Percentiles rank a stretch among this genome's conserved stretches.
phyloP scores from a whole-genome alignment of 1,140 invertebrate genomes.

The Drosophila simulans region DNA sequence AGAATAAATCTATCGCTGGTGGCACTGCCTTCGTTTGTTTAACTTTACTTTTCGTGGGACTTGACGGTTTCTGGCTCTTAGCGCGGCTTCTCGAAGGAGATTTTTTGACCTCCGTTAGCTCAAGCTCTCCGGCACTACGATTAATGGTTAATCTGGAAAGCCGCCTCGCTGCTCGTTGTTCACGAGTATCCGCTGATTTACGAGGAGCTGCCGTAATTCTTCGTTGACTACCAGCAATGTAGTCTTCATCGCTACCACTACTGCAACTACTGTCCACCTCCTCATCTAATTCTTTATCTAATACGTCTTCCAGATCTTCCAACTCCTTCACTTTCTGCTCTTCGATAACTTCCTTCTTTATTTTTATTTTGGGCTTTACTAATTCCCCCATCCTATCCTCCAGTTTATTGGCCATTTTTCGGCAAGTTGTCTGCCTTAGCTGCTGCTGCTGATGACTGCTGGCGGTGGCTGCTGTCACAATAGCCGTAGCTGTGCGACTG shows the following conservation, averaged over 20 bases:
- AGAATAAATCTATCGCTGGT: conserved; percentile 46
- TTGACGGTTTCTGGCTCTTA: conserved; percentile 27
- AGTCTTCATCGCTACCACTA: conserved; percentile 68
- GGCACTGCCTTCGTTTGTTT: conserved; percentile 15
- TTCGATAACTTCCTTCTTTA: conserved; percentile 7
- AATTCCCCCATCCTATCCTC: conserved; percentile 84
- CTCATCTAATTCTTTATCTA: conserved; percentile 33
- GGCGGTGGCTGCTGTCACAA: conserved; percentile 76
- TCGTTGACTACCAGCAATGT: conserved; percentile 38
- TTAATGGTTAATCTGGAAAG: conserved; percentile 57
- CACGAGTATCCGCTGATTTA: conserved; percentile 36
- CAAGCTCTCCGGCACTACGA: conserved; percentile 32
- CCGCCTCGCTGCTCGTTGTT: conserved; percentile 56
- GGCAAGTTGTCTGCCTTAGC: conserved; percentile 41
- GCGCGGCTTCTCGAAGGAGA: not conserved
- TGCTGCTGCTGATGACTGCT: conserved; percentile 73
- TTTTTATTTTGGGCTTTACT: conserved; percentile 79
- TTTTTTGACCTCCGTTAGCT: conserved; percentile 15
- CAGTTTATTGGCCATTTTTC: conserved; percentile 52
- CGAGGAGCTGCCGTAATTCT: conserved; percentile 16
- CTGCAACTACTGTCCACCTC: conserved; percentile 46
- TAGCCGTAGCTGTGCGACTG: conserved; percentile 75
- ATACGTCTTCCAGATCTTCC: conserved; percentile 15
- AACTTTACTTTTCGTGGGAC: conserved; percentile 18
- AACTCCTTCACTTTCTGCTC: conserved; percentile 18